Percentiles rank a stretch among this genome's conserved stretches.
Evolutionary conservation across 1,140 invertebrate genomes (phyloP).

Genomic region (Drosophila jambulina): DNA sequence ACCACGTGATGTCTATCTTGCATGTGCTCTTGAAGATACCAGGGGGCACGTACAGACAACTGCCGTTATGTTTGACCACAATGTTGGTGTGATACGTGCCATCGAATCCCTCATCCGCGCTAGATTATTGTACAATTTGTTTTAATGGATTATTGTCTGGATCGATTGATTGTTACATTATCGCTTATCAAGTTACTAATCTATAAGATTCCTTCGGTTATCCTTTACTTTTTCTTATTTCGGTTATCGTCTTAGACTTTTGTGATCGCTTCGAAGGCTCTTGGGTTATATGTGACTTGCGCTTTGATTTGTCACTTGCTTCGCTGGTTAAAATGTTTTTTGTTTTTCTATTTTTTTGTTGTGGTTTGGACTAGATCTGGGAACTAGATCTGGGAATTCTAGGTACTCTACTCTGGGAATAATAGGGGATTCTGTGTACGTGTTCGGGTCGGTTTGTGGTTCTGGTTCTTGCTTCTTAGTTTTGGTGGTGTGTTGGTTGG

Average conservation of each 20-base stretch:
- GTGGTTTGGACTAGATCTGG: slow-evolving; percentile 26
- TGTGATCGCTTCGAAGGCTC: slow-evolving; percentile 35
- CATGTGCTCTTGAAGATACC: slow-evolving; percentile 99
- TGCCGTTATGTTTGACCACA: slow-evolving; percentile 97
- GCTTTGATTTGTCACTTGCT: slow-evolving; percentile 57
- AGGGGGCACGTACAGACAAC: slow-evolving; percentile 98
- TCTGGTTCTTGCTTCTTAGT: slow-evolving; percentile 9
- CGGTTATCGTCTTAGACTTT: slow-evolving; percentile 17
- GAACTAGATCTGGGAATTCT: slow-evolving; percentile 21
- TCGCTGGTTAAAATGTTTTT: slow-evolving; percentile 60
- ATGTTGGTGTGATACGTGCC: slow-evolving; percentile 98
- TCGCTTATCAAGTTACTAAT: slow-evolving; percentile 29
- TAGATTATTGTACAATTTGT: slow-evolving; percentile 86
- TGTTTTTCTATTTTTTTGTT: slow-evolving; percentile 33
- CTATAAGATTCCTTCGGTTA: slow-evolving; percentile 8
- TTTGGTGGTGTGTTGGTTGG: slow-evolving; percentile 20
- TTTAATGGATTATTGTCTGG: slow-evolving; percentile 74
- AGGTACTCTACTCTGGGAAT: slow-evolving; percentile 38
- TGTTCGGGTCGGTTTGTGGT: slow-evolving; percentile 11
- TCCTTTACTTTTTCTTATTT: slow-evolving; percentile 21
- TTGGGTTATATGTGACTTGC: slow-evolving; percentile 63
- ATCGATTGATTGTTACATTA: slow-evolving; percentile 44
- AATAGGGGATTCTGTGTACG: slow-evolving; percentile 17
- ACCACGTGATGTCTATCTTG: slow-evolving; percentile 99
- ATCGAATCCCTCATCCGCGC: slow-evolving; percentile 99